Evolutionary conservation across 2,888 invertebrate genomes (phyloP).

Genomic region (Shargacucullia verbasci): DNA sequence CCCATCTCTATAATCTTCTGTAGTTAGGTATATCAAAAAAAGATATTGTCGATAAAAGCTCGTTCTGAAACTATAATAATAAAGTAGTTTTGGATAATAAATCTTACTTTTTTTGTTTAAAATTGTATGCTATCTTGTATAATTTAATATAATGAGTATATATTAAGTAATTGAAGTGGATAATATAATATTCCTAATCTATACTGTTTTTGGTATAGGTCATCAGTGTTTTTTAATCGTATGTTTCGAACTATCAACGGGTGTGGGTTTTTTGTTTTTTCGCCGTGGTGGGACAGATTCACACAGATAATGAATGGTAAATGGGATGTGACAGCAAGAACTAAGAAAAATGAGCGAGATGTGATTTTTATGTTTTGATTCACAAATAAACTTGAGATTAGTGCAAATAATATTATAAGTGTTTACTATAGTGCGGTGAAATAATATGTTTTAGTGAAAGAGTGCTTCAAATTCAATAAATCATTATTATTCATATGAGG

Average conservation of each 20-base stretch:
- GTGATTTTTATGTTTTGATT: constrained; percentile 79
- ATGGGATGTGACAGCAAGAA: constrained; percentile 54
- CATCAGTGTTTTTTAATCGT: neutral
- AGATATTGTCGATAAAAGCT: constrained; percentile 32
- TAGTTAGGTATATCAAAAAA: no score
- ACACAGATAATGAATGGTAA: no score
- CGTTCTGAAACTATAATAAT: constrained; percentile 31
- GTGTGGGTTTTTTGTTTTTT: constrained; percentile 41
- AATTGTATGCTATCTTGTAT: no score
- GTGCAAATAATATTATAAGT: constrained; percentile 49
- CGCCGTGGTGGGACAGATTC: constrained; percentile 41
- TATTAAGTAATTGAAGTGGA: no score
- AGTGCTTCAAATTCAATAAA: constrained; percentile 56
- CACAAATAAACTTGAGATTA: constrained; percentile 54
- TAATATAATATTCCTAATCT: no score
- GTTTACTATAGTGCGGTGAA: constrained; percentile 55
- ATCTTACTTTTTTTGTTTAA: neutral
- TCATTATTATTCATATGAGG: constrained; percentile 44
- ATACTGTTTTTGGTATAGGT: no score
- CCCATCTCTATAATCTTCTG: no score
- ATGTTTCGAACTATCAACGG: constrained; percentile 47
- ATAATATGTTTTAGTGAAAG: constrained; percentile 54
- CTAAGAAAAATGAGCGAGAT: constrained; percentile 64
- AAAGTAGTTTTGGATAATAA: no score
- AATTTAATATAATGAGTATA: no score